Evolutionary conservation across 1,140 invertebrate species (phyloP), one percentile per base, ranked within the genome.

Genomic region (Micrasema minimum): DNA sequence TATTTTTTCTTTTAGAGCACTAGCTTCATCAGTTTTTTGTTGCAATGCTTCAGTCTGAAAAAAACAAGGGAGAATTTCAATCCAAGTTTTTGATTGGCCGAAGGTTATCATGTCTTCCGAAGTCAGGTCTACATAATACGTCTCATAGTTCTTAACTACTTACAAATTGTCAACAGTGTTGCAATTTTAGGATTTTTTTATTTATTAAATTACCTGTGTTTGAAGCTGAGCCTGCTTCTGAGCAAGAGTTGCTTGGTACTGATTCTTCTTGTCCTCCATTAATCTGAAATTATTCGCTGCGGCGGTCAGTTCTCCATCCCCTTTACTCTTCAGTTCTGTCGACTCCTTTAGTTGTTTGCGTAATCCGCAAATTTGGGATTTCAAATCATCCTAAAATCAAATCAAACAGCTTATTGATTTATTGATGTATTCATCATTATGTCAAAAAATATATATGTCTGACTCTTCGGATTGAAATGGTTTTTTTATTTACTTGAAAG

Each of bases 1-100:
- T n/a, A 96, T 83, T 78, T 91, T 94, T 76, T 97, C 94, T 2
- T 89, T 81, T 75, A 95, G 79, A 61, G 88, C 85, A 78, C 93
- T 91, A 0, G 88, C 84, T 80, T 96, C 94, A 16, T 93, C 88
- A 2, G 87, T 88, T 80, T 94, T 94, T 45, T 92, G 88, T 76
- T 93, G 89, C 14, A 95, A 84, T 9, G 90, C 90, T 77, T 95
- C 92, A 69, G 87, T 83, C 87, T 91, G 78, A 65, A 86, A 86
- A n/a, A 41, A 23, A 45, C 16, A 14, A 22, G n/a, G 26, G 16
- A 11, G 50, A n/a, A n/a, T n/a, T n/a, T n/a, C n/a, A n/a, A n/a
- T n/a, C n/a, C n/a, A n/a, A n/a, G n/a, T n/a, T n/a, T n/a, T n/a
- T n/a, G n/a, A n/a, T n/a, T n/a, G n/a, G n/a, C n/a, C n/a, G n/a